A percentile compares a stretch with the other conserved stretches of the same genome.
These are phyloP conservation scores for Harlomillsia oculata DNA, from an alignment of 1,140 invertebrate genomes.

Conservation along the genomic window DNA sequence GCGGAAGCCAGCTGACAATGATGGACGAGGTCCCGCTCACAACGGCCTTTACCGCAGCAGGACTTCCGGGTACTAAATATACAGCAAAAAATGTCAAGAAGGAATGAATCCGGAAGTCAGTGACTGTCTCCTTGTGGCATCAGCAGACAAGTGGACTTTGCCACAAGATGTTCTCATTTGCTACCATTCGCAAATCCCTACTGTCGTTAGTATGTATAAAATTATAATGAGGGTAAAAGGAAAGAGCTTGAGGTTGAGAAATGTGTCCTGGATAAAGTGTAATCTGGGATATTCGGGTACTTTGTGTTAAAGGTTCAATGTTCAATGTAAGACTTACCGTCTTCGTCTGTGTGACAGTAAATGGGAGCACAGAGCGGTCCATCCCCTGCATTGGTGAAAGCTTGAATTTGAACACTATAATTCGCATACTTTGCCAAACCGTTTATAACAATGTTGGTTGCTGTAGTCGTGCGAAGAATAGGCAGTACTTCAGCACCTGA, in stretches of 20 bases:
- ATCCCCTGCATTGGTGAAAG: conserved; percentile 78
- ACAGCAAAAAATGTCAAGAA: no score
- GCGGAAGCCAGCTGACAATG: conserved; percentile 56
- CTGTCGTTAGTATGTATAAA: neutral
- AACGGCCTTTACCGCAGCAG: conserved; percentile 69
- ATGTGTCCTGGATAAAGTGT: no score
- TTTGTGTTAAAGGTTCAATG: no score
- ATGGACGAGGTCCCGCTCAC: conserved; percentile 62
- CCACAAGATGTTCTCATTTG: no score
- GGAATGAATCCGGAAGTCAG: no score
- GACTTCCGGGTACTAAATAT: conserved; percentile 62
- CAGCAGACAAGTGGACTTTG: no score
- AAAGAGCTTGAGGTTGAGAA: no score
- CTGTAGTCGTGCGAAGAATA: conserved; percentile 57
- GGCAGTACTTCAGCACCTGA: conserved; percentile 9
- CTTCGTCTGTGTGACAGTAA: conserved; percentile 81
- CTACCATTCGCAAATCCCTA: neutral
- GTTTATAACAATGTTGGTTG: conserved; percentile 54
- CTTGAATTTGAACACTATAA: conserved; percentile 80
- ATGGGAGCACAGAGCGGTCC: conserved; percentile 70
- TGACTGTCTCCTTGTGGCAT: neutral
- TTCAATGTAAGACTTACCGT: conserved; percentile 67
- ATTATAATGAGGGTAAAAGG: no score
- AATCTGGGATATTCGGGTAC: no score
- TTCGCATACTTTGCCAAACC: conserved; percentile 78